Evolutionary conservation across 2,797 vertebrate species (phyloP), one percentile per base, ranked within the genome.

Genomic region (Sparus aurata): DNA sequence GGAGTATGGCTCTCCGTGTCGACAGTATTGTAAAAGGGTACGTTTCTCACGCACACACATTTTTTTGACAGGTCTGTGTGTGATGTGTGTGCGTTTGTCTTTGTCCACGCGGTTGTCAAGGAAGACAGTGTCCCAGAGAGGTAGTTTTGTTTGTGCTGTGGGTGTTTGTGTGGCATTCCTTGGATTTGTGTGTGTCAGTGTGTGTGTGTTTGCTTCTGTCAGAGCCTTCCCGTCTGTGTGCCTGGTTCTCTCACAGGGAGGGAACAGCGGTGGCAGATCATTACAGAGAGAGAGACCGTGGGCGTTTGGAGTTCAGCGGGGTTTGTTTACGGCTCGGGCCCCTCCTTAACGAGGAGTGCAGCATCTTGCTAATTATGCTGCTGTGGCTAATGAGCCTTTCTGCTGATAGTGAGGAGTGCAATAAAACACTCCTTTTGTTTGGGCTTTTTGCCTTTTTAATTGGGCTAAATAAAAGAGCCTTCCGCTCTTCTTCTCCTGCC

Each of bases 321-420:
- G 91, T 95, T 95, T 95, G 94, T 95, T 95, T 95, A 96, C 87
- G 92, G 88, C 93, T 93, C 85, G 84, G 92, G 94, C 93, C 94
- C 91, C 91, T 93, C 91, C 93, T 91, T 95, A 95, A 95, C 91
- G 93, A 95, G 94, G 91, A 92, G 90, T 95, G 94, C 94, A 87
- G 94, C 95, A 95, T 95, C 94, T 95, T 94, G 94, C 94, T 96
- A 95, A 96, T 96, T 95, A 95, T 91, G 92, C 93, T 91, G 94
- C 94, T 92, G 94, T 85, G 90, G 94, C 94, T 95, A 95, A 95
- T 94, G 95, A 95, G 95, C 85, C 88, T 90, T 93, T 95, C 92
- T 86, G 89, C 89, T 90, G 93, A 92, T 95, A 93, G 93, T 86
- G 77, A 85, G 89, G 90, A 89, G 89, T 80, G 90, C 88, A 89